Percentiles rank a stretch among this genome's conserved stretches.
Evolutionary conservation across 2,797 vertebrate species (phyloP).

Genomic region (Emys orbicularis): DNA sequence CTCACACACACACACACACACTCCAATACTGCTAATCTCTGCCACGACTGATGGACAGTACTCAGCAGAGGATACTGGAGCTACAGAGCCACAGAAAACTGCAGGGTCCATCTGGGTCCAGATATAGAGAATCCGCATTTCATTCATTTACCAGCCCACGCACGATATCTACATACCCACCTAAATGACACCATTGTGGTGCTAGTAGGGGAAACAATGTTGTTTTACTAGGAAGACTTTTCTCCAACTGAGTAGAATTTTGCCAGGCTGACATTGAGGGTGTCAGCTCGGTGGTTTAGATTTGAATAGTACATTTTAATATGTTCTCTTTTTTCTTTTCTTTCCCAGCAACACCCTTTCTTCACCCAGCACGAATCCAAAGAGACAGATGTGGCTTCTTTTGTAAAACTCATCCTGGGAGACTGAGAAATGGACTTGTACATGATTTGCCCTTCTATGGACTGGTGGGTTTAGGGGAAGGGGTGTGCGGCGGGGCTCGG

Average conservation of each 20-base stretch:
- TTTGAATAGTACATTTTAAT: neutral
- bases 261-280: neutral
- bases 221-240: neutral
- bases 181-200: neutral
- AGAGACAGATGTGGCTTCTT: slow-evolving; percentile 96
- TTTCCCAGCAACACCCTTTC: slow-evolving; percentile 92
- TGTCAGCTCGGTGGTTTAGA: no score
- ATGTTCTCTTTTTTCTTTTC: slow-evolving; percentile 30
- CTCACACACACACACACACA: no score
- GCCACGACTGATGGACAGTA: neutral
- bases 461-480: slow-evolving; percentile 79
- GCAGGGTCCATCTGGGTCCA: neutral
- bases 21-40: neutral
- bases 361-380: slow-evolving; percentile 95
- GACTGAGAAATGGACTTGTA: slow-evolving; percentile 87
- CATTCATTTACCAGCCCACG: neutral
- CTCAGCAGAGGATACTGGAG: neutral
- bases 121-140: neutral
- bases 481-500: slow-evolving; percentile 67
- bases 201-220: neutral
- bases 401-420: slow-evolving; percentile 94
- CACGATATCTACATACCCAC: neutral
- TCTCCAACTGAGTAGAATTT: neutral
- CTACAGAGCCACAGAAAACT: neutral
- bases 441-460: slow-evolving; percentile 80